phyloP scores from a whole-genome alignment of 2,888 invertebrate genomes.

The Mythimna impura region DNA sequence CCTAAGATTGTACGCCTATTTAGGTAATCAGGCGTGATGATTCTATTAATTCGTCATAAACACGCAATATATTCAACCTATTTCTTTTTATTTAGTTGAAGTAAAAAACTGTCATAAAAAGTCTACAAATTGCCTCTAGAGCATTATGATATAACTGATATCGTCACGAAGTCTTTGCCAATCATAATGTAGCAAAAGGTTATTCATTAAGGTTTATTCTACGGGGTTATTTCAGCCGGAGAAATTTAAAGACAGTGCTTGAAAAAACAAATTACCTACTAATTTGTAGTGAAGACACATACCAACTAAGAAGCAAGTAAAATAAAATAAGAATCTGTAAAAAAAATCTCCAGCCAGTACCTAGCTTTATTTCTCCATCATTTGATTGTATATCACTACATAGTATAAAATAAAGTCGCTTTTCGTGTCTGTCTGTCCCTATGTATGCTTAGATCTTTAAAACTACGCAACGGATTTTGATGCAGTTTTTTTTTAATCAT shows the following conservation, averaged over 20 bases:
- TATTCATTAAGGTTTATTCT: background rate
- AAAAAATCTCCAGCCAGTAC: too few species aligned
- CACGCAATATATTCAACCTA: conserved; percentile 40
- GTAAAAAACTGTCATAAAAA: background rate
- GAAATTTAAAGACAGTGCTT: background rate
- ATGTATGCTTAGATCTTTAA: too few species aligned
- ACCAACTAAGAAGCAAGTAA: too few species aligned
- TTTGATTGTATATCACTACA: too few species aligned
- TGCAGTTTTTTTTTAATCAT: too few species aligned
- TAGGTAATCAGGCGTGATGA: conserved; percentile 39
- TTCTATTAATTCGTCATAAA: conserved; percentile 30
- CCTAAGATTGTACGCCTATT: conserved; percentile 30
- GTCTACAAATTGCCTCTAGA: conserved; percentile 2
- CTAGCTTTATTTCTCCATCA: too few species aligned
- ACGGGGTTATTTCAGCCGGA: background rate
- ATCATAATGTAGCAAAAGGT: background rate
- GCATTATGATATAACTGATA: conserved; percentile 8
- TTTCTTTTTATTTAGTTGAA: conserved; percentile 10
- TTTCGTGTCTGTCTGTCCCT: too few species aligned
- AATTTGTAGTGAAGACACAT: too few species aligned
- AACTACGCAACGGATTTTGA: too few species aligned
- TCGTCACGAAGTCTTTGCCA: conserved; percentile 19
- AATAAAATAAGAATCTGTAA: too few species aligned
- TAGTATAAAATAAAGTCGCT: too few species aligned
- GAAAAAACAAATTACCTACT: background rate